Evolutionary conservation across 2,797 vertebrate species (phyloP).

Genomic region (Sparus aurata): DNA sequence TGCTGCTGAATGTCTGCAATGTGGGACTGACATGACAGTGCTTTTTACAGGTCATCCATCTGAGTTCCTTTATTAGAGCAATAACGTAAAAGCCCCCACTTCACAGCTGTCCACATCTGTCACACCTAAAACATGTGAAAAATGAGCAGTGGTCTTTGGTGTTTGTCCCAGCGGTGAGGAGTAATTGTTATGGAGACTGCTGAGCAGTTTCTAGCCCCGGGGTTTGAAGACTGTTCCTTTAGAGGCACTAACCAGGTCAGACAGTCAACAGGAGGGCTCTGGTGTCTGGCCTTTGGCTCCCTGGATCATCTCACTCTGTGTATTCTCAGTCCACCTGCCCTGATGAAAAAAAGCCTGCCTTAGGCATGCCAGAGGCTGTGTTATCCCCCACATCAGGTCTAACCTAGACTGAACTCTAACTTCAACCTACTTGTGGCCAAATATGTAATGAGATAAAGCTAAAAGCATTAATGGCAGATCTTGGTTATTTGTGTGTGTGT

Average conservation of each 20-base stretch:
- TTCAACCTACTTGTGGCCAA: conserved; percentile 42
- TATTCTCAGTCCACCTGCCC: conserved; percentile 33
- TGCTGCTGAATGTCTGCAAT: not conserved
- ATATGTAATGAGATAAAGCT: conserved; percentile 61
- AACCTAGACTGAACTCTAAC: conserved; percentile 49
- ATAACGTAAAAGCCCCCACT: conserved; percentile 10
- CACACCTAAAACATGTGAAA: conserved; percentile 17
- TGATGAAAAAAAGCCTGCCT: conserved; percentile 37
- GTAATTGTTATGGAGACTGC: conserved; percentile 43
- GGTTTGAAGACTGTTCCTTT: conserved; percentile 38
- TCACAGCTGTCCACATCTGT: conserved; percentile 35
- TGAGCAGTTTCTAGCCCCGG: conserved; percentile 27
- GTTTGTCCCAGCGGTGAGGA: conserved; percentile 25
- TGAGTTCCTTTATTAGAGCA: conserved; percentile 20
- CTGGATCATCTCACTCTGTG: conserved; percentile 36
- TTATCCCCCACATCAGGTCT: conserved; percentile 49
- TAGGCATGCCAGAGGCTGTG: conserved; percentile 47
- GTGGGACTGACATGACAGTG: not conserved
- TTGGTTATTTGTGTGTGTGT: conserved; percentile 8
- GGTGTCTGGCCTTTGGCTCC: conserved; percentile 52
- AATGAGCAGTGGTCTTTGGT: conserved; percentile 19
- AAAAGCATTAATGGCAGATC: conserved; percentile 42
- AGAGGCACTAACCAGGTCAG: conserved; percentile 43
- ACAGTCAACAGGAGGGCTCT: conserved; percentile 36
- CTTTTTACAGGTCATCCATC: not conserved